Conservation (phyloP, 1,140 invertebrate species). For the Zaprionus nigranus region DNA sequence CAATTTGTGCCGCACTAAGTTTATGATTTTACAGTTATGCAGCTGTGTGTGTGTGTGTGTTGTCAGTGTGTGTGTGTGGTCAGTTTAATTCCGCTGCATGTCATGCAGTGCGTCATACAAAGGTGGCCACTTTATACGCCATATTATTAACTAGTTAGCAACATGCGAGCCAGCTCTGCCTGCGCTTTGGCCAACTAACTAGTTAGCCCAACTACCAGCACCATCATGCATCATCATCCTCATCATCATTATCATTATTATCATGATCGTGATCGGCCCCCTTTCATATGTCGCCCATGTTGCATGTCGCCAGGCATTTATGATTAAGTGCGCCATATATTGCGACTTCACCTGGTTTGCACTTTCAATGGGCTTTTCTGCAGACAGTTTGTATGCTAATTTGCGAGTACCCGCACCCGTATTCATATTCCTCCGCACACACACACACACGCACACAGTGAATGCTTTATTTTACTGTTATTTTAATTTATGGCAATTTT, state of each 20-base stretch:
- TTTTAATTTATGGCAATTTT: constrained; percentile 82
- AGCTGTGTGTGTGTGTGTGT: not conserved
- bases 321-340: constrained; percentile 74
- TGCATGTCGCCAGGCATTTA: constrained; percentile 77
- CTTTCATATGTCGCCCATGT: constrained; percentile 39
- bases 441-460: constrained; percentile 18
- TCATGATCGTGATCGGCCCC: constrained; percentile 1
- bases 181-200: constrained; percentile 56
- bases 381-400: constrained; percentile 83
- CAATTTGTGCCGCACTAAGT: constrained; percentile 19
- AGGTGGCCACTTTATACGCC: constrained; percentile 63
- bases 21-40: constrained; percentile 37
- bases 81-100: constrained; percentile 39
- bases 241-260: not conserved
- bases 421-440: constrained; percentile 7
- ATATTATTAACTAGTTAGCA: constrained; percentile 78
- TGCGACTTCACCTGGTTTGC: constrained; percentile 69
- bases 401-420: constrained; percentile 56
- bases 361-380: constrained; percentile 58
- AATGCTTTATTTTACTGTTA: constrained; percentile 78
- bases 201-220: constrained; percentile 26
- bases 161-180: constrained; percentile 65
- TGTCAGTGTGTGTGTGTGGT: constrained; percentile 25
- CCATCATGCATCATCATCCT: not conserved
- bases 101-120: constrained; percentile 66